Conservation (phyloP, 2,797 vertebrate genomes). For the Jordanella pulchra region DNA sequence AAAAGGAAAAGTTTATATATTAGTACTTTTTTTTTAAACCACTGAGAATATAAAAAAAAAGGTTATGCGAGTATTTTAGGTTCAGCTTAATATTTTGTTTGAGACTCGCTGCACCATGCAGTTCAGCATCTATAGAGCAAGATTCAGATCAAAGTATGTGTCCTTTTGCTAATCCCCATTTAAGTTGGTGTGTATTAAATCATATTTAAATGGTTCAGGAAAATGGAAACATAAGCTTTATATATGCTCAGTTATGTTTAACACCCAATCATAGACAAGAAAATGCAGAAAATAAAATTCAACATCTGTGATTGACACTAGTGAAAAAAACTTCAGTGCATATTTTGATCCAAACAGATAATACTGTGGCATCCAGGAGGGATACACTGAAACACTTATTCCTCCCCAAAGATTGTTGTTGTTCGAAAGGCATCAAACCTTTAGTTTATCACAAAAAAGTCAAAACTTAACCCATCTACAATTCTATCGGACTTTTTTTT, state of each 20-base stretch:
- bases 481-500: no score
- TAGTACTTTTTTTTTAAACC: not conserved
- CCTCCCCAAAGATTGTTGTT: not conserved
- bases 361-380: no score
- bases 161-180: not conserved
- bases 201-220: not conserved
- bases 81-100: not conserved
- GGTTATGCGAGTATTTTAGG: no score
- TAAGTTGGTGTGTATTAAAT: not conserved
- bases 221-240: not conserved
- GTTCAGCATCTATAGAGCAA: not conserved
- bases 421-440: not conserved
- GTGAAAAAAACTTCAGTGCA: not conserved
- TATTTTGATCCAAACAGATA: no score
- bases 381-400: no score
- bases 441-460: not conserved
- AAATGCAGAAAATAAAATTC: not conserved
- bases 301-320: not conserved
- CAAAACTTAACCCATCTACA: no score
- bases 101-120: not conserved
- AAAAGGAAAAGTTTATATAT: slow-evolving; percentile 4
- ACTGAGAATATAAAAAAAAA: not conserved
- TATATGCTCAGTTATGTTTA: not conserved
- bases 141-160: not conserved
- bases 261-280: not conserved